Base-by-base conservation (phyloP, 2,113 vertebrate genomes). In the Thomomys bottae region DNA sequence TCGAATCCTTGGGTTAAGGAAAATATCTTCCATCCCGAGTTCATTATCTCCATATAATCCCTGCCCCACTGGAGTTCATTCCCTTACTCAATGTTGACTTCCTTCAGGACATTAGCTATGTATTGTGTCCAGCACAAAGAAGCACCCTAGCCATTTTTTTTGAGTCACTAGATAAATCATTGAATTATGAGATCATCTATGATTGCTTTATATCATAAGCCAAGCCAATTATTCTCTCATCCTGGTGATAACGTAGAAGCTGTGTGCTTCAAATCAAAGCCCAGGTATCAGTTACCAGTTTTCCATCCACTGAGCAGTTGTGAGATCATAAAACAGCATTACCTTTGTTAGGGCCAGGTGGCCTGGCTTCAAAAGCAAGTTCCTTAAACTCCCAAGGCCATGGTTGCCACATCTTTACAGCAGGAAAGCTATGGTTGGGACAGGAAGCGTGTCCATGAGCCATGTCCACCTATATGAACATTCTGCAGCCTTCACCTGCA, bases 191-290 rank as follows among this genome's bases (percentile, higher is more conserved):
- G 34, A 59, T 38, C 36, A 70, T 38, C 78, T 71, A 34, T 17
- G 4, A 54, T 30, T 66, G 57, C 63, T 68, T 79, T n/a, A 28
- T 17, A 61, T 70, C 42, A 61, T 34, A 63, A 36, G 78, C 38
- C 88, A 73, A 84, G 49, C 42, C 61, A 17, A 23, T 5, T 82
- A 73, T 90, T 64, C 84, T 80, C 80, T 87, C 57, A 9, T 63
- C 72, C 30, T 26, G 86, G 38, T 77, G n/a, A 71, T 78, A 80
- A 92, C 54, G 61, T 17, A 40, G 87, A 20, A 64, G 36, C 81
- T 40, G 34, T 42, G 40, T 57, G 59, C 80, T 92, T 88, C 49
- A 76, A 88, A 88, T 42, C 49, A 61, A 90, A 93, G 71, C 64
- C 76, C n/a, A 36, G 2, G 84, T 57, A 49, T 32, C 82, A 91